Evolutionary conservation across 1,140 invertebrate genomes (phyloP).

Genomic region (Drosophila punjabiensis): DNA sequence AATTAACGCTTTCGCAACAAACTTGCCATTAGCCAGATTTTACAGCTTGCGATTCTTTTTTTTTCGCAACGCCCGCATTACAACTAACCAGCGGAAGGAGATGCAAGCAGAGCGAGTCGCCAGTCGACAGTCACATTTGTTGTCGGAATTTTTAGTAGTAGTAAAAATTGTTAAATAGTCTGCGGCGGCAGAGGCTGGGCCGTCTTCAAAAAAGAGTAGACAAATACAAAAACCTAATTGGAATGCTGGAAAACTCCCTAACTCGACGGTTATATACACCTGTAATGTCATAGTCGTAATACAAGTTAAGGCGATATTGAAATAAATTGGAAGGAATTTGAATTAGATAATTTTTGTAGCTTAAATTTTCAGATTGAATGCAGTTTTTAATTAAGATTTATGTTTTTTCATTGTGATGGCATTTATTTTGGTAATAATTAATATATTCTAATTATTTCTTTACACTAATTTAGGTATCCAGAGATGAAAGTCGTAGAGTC

Average conservation of each 20-base stretch:
- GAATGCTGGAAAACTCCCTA: not conserved
- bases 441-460: too few species aligned
- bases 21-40: conserved; percentile 83
- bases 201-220: conserved; percentile 36
- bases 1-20: conserved; percentile 81
- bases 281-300: not conserved
- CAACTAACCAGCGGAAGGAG: conserved; percentile 61
- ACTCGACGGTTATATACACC: conserved; percentile 6
- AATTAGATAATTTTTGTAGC: not conserved
- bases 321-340: not conserved
- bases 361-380: not conserved
- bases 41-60: conserved; percentile 76
- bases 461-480: too few species aligned
- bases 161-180: conserved; percentile 82
- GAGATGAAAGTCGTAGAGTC: too few species aligned
- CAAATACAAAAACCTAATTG: conserved; percentile 31
- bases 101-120: conserved; percentile 22
- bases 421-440: too few species aligned
- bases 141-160: conserved; percentile 78
- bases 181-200: conserved; percentile 71
- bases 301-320: not conserved
- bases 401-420: too few species aligned
- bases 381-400: not conserved
- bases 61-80: conserved; percentile 79
- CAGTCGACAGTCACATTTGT: conserved; percentile 37